phyloP scores from a whole-genome alignment of 1,140 invertebrate genomes.

The Anadara kagoshimensis region DNA sequence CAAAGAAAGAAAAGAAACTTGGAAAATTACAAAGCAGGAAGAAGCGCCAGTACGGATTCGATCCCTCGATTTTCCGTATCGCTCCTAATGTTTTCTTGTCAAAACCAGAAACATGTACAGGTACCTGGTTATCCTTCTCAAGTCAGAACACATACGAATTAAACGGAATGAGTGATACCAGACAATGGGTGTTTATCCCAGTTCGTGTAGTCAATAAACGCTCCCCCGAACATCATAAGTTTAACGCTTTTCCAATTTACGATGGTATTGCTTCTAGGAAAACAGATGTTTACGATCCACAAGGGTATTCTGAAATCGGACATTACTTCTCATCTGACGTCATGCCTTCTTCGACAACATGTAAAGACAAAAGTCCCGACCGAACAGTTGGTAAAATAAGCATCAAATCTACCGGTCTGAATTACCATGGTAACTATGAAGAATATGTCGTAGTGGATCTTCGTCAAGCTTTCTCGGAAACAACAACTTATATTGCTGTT shows the following conservation, averaged over 20 bases:
- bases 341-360: constrained; percentile 29
- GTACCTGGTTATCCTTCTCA: constrained; percentile 20
- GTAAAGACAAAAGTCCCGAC: constrained; percentile 4
- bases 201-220: constrained; percentile 53
- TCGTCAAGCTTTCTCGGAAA: constrained; percentile 52
- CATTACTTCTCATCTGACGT: constrained; percentile 34
- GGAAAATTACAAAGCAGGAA: neutral
- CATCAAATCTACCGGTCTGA: constrained; percentile 44
- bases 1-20: constrained; percentile 11
- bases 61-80: neutral
- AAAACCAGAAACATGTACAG: constrained; percentile 13
- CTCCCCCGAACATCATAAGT: constrained; percentile 41
- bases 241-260: constrained; percentile 44
- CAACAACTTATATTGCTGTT: constrained; percentile 58
- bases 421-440: constrained; percentile 62
- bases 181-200: constrained; percentile 60
- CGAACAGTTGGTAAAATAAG: constrained; percentile 29
- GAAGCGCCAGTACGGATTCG: neutral
- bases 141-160: constrained; percentile 57
- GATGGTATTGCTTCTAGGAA: constrained; percentile 43
- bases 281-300: constrained; percentile 51
- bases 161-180: constrained; percentile 50
- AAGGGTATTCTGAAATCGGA: constrained; percentile 36
- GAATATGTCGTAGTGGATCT: constrained; percentile 59
- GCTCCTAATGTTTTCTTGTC: neutral